Evolutionary conservation across 1,140 invertebrate genomes (phyloP).

Genomic region (Grapholita molesta): DNA sequence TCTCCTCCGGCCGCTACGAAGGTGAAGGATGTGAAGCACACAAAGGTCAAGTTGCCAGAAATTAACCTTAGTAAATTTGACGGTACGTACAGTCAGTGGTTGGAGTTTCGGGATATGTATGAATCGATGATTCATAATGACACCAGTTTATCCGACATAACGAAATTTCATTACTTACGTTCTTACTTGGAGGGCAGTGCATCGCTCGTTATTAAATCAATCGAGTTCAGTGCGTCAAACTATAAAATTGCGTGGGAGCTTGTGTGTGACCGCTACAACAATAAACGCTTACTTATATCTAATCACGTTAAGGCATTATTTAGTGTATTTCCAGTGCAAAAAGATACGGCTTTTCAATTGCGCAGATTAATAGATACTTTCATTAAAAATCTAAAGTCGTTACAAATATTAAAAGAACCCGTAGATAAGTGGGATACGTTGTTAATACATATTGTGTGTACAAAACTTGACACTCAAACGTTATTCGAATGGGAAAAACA

Average conservation of each 20-base stretch:
- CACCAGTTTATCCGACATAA: slow-evolving; percentile 6
- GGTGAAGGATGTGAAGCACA: neutral
- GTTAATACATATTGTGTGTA: slow-evolving; percentile 26
- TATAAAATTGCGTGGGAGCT: slow-evolving; percentile 21
- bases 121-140: neutral
- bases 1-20: neutral
- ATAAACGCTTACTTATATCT: slow-evolving; percentile 39
- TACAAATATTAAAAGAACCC: slow-evolving; percentile 28
- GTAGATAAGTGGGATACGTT: slow-evolving; percentile 25
- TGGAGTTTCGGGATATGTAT: neutral
- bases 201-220: slow-evolving; percentile 19
- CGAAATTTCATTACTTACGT: slow-evolving; percentile 18
- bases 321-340: slow-evolving; percentile 26
- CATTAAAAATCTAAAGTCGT: slow-evolving; percentile 33
- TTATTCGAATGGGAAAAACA: slow-evolving; percentile 30
- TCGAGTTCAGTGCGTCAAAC: slow-evolving; percentile 21
- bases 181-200: slow-evolving; percentile 17
- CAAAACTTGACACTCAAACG: slow-evolving; percentile 29
- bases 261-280: slow-evolving; percentile 38
- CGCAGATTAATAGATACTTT: slow-evolving; percentile 32
- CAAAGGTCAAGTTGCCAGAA: neutral
- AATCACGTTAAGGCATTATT: slow-evolving; percentile 38
- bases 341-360: slow-evolving; percentile 27
- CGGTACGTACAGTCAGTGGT: neutral
- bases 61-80: neutral